A percentile compares a stretch with the other conserved stretches of the same genome.
phyloP scores from a whole-genome alignment of 2,888 invertebrate species.

The Eutolmus rufibarbis region DNA sequence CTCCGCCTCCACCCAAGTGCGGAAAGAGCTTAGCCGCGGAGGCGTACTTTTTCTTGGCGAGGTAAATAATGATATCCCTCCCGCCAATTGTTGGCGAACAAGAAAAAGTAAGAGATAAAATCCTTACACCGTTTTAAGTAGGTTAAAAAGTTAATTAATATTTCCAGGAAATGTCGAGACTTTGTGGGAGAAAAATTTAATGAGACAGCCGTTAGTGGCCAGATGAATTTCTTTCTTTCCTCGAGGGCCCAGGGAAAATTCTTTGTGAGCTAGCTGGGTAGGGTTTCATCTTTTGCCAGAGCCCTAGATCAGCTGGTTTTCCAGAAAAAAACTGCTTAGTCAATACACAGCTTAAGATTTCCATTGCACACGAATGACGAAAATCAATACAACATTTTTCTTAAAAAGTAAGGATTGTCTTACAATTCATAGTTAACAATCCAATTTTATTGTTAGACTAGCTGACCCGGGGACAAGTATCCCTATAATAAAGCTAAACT shows the following conservation, averaged over 20 bases:
- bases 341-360: too few relatives aligned
- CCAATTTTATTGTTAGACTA: too few relatives aligned
- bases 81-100: neutral
- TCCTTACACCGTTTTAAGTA: slow-evolving; percentile 7
- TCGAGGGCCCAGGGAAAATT: neutral
- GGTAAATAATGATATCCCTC: slow-evolving; percentile 6
- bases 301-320: neutral
- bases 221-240: neutral
- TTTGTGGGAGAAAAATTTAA: neutral
- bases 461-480: too few relatives aligned
- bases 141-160: slow-evolving; percentile 32
- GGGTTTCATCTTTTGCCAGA: neutral
- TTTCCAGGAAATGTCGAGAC: slow-evolving; percentile 12
- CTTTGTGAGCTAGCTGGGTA: neutral
- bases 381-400: too few relatives aligned
- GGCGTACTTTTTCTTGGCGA: neutral
- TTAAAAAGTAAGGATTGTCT: too few relatives aligned
- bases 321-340: neutral
- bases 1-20: neutral
- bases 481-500: too few relatives aligned
- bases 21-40: neutral
- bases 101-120: neutral
- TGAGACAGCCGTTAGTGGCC: neutral
- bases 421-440: too few relatives aligned
- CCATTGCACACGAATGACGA: too few relatives aligned